A percentile compares a stretch with the other conserved stretches of the same genome.
phyloP scores from a whole-genome alignment of 2,888 invertebrate genomes.

The Dendrolimus pini region DNA sequence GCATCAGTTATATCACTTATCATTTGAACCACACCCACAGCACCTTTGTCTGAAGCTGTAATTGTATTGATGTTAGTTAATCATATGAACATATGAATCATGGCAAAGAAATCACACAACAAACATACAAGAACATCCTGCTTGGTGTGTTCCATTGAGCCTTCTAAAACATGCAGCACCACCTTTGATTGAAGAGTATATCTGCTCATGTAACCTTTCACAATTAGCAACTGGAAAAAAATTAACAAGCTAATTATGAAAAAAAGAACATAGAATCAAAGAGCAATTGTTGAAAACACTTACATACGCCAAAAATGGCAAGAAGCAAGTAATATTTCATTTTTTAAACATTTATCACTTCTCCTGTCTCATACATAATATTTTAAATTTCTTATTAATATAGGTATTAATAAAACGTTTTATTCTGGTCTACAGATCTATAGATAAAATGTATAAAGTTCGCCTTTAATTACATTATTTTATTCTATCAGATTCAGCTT shows the following conservation, averaged over 20 bases:
- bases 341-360: too few relatives aligned
- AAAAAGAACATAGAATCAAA: too few relatives aligned
- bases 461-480: too few relatives aligned
- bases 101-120: neutral
- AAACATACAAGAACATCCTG: conserved; percentile 94
- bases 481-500: too few relatives aligned
- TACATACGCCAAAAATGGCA: neutral
- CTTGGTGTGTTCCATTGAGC: conserved; percentile 95
- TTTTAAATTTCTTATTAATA: too few relatives aligned
- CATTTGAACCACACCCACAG: conserved; percentile 89
- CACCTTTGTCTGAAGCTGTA: conserved; percentile 84
- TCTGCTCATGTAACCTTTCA: conserved; percentile 85
- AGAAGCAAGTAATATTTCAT: conserved; percentile 1
- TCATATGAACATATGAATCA: neutral
- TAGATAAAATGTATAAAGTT: too few relatives aligned
- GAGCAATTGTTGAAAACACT: too few relatives aligned
- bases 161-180: conserved; percentile 90
- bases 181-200: conserved; percentile 85
- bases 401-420: too few relatives aligned
- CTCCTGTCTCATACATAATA: too few relatives aligned
- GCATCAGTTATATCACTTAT: conserved; percentile 81
- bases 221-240: conserved; percentile 50
- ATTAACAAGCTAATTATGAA: too few relatives aligned
- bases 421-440: too few relatives aligned
- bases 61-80: conserved; percentile 1